Conservation (phyloP, 2,888 invertebrate genomes). For the Boloria selene region DNA sequence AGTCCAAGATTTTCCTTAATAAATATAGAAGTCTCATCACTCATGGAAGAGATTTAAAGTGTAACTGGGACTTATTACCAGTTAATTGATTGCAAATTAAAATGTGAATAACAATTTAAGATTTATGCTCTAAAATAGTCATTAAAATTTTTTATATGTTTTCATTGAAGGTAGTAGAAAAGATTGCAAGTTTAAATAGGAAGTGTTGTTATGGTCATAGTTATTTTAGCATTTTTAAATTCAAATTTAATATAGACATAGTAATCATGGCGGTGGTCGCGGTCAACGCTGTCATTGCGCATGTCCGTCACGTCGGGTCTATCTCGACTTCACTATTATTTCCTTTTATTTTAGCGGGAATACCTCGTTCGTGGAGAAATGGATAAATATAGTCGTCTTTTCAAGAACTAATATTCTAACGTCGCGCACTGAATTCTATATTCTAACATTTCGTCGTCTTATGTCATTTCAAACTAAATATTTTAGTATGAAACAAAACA, state of each 20-base stretch:
- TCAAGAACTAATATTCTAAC: slow-evolving; percentile 13
- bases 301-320: slow-evolving; percentile 33
- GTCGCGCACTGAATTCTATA: neutral
- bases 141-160: no score
- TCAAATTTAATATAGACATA: neutral
- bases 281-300: slow-evolving; percentile 17
- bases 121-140: no score
- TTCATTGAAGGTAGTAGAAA: no score
- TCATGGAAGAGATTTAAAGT: no score
- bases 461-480: neutral
- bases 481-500: slow-evolving; percentile 9
- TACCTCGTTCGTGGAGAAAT: slow-evolving; percentile 32
- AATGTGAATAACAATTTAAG: no score
- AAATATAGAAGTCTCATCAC: no score
- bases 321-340: slow-evolving; percentile 36
- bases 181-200: no score
- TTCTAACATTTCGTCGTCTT: neutral
- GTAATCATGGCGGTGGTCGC: slow-evolving; percentile 2
- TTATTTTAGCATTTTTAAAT: neutral
- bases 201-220: no score
- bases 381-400: slow-evolving; percentile 24
- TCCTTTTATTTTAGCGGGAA: slow-evolving; percentile 39
- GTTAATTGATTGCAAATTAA: no score
- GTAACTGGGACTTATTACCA: no score
- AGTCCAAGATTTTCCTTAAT: no score